Conservation (phyloP, 2,888 invertebrate genomes). For the Lomographa bimaculata region DNA sequence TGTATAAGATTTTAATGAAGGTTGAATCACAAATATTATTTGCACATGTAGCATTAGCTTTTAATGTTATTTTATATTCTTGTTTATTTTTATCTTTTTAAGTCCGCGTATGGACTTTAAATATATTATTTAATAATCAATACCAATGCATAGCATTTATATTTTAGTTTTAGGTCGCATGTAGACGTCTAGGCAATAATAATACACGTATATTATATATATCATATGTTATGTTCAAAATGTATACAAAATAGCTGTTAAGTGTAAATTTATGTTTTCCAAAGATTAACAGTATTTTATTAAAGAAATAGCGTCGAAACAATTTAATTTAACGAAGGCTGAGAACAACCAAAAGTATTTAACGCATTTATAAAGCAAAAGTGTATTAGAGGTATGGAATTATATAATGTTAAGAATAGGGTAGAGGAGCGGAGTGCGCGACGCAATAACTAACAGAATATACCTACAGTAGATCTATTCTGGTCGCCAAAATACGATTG, state of each 20-base stretch:
- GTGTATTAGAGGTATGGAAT: slow-evolving; percentile 3
- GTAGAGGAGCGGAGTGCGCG: slow-evolving; percentile 6
- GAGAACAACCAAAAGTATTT: slow-evolving; percentile 19
- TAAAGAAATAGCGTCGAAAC: neutral
- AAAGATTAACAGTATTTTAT: slow-evolving; percentile 10
- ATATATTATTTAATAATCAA: slow-evolving; percentile 4
- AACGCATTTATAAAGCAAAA: slow-evolving; percentile 11
- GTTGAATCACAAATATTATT: slow-evolving; percentile 11
- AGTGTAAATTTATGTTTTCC: neutral
- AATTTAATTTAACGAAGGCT: slow-evolving; percentile 11
- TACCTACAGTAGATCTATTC: too few relatives aligned
- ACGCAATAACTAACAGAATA: too few relatives aligned
- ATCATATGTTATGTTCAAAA: neutral
- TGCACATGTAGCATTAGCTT: slow-evolving; percentile 9
- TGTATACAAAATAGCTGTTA: neutral
- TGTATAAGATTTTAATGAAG: slow-evolving; percentile 5
- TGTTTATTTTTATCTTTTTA: neutral
- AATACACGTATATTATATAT: neutral
- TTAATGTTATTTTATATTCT: slow-evolving; percentile 11
- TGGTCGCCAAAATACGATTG: too few relatives aligned
- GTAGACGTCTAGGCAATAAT: neutral
- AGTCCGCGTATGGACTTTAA: slow-evolving; percentile 11
- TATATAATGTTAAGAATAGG: slow-evolving; percentile 4
- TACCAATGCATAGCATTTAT: slow-evolving; percentile 20
- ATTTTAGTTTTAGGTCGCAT: slow-evolving; percentile 7